phyloP scores from a whole-genome alignment of 2,797 vertebrate species.

The Helarctos malayanus region DNA sequence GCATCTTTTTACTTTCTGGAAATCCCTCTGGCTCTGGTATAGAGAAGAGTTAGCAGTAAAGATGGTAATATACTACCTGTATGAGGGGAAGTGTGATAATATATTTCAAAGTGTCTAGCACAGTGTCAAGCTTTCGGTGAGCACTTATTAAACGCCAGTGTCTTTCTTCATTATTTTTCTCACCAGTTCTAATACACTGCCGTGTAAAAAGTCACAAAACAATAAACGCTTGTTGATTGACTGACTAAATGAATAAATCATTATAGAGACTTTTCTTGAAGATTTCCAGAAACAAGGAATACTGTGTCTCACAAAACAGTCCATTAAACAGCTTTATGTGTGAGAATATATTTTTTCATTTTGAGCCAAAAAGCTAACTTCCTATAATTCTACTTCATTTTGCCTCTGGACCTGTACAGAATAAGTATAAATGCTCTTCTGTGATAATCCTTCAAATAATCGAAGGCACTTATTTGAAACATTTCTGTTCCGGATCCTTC shows the following conservation, averaged over 20 bases:
- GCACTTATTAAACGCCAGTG: background rate
- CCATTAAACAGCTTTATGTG: background rate
- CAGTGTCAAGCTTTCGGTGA: background rate
- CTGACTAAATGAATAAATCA: background rate
- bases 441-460: constrained; percentile 17
- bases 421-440: constrained; percentile 14
- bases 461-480: background rate
- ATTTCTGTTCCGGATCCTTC: constrained; percentile 23
- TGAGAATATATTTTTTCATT: constrained; percentile 24
- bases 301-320: background rate
- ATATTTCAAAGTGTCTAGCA: background rate
- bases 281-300: background rate
- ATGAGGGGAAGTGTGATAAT: background rate
- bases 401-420: background rate
- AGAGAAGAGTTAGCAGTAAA: background rate
- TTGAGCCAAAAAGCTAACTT: constrained; percentile 20
- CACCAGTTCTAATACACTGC: background rate
- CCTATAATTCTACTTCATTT: constrained; percentile 50
- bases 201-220: background rate
- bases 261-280: background rate
- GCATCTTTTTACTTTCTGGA: background rate
- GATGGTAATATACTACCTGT: background rate
- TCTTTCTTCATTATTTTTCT: background rate
- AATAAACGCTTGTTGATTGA: constrained; percentile 32
- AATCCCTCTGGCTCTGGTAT: background rate